These are phyloP conservation scores for Chromobotia macracanthus DNA, from an alignment of 2,797 vertebrate genomes.

Conservation along the genomic window DNA sequence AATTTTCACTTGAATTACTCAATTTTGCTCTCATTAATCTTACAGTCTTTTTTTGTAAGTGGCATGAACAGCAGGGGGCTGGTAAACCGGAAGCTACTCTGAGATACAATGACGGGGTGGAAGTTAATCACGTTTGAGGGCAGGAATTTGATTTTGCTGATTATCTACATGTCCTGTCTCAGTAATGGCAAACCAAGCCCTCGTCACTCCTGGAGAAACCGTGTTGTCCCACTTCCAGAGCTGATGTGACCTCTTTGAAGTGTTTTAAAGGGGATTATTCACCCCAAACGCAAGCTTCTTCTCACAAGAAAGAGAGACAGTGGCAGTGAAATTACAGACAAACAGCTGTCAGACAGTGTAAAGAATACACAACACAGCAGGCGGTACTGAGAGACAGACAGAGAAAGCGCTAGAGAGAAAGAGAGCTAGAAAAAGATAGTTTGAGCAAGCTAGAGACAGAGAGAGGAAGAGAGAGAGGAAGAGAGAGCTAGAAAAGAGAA, in stretches of 20 bases:
- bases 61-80: slow-evolving; percentile 47
- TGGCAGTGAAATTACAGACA: slow-evolving; percentile 44
- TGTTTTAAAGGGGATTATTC: slow-evolving; percentile 45
- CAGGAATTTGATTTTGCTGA: slow-evolving; percentile 64
- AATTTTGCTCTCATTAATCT: neutral
- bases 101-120: slow-evolving; percentile 65
- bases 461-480: neutral
- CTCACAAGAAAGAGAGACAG: neutral
- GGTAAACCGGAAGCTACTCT: slow-evolving; percentile 71
- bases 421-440: too few relatives aligned
- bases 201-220: slow-evolving; percentile 24
- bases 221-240: slow-evolving; percentile 18
- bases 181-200: slow-evolving; percentile 45
- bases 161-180: slow-evolving; percentile 46
- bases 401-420: slow-evolving; percentile 12
- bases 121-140: slow-evolving; percentile 77
- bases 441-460: neutral
- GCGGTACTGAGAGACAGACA: neutral
- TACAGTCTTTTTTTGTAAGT: neutral
- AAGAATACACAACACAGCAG: slow-evolving; percentile 13
- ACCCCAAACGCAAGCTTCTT: slow-evolving; percentile 9
- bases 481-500: too few relatives aligned
- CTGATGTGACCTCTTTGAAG: slow-evolving; percentile 22
- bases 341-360: slow-evolving; percentile 17
- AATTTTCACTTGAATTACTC: neutral